Base-by-base conservation (phyloP, 2,888 invertebrate species). In the Sicus ferrugineus region DNA sequence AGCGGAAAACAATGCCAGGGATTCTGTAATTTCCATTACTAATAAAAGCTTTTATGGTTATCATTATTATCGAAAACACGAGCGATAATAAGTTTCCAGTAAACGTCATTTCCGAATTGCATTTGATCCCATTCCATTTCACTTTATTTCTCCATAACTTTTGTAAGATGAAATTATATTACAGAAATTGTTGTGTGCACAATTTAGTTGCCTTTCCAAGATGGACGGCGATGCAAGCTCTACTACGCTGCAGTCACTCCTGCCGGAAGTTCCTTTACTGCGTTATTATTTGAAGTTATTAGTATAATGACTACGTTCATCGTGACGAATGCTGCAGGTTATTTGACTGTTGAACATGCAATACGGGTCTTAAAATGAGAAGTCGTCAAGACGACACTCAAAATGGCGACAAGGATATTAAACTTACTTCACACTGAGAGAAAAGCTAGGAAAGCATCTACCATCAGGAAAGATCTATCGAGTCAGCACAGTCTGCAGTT, bases 311-410 rank as follows among this genome's bases (percentile, higher is more conserved):
- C 1, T 2, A n/a, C 9, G 5, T 42, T 42, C n/a, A 42, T 42
- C 16, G 16, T 1, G 4, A 42, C 16, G 14, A 4, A 42, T 9
- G 50, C 50, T 50, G 50, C 50, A 21, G 50, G 50, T 23, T 50
- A 21, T 42, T 21, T 11, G 48, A 4, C 19, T 50, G 23, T 11
- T n/a, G 11, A 19, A 50, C 14, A 9, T 54, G 54, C 54, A 14
- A 52, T 7, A 52, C 11, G 21, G 3, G 28, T 26, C 23, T 26
- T 54, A 23, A 38, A 65, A 52, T 65, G 54, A 65, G 34, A 54
- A 65, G 34, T 65, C 54, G 52, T n/a, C 65, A 65, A 52, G 54
- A 54, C 52, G 65, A 65, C 65, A 5, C 23, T n/a, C 14, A 21
- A 65, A 65, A 54, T 14, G 34, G 26, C 23, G 38, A 54, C 21